phyloP scores from a whole-genome alignment of 1,140 invertebrate species.

The Andrena cerasifolii region DNA sequence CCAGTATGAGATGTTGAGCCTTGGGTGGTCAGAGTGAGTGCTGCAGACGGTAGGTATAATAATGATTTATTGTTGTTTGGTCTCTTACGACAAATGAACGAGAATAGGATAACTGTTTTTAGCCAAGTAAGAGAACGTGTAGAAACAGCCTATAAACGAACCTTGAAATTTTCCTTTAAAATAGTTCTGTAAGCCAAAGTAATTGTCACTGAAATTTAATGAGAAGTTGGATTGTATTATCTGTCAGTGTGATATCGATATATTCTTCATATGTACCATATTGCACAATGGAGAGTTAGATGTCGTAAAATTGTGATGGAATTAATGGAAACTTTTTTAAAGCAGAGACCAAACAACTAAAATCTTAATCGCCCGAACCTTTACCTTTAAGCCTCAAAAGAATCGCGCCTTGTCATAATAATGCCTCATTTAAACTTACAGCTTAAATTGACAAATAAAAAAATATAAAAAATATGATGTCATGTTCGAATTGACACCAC shows the following conservation, averaged over 20 bases:
- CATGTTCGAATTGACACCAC: slow-evolving; percentile 77
- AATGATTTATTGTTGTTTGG: slow-evolving; percentile 79
- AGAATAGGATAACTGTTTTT: neutral
- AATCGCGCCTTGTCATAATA: slow-evolving; percentile 76
- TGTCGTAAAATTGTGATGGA: neutral
- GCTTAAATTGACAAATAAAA: slow-evolving; percentile 80
- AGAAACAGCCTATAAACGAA: neutral
- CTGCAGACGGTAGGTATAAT: slow-evolving; percentile 81
- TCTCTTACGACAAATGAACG: slow-evolving; percentile 67
- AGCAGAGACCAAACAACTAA: slow-evolving; percentile 78
- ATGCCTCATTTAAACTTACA: slow-evolving; percentile 83
- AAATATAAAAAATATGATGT: slow-evolving; percentile 78
- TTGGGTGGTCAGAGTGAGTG: slow-evolving; percentile 74
- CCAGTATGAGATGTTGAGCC: slow-evolving; percentile 78
- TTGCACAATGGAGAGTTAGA: neutral
- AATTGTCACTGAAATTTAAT: slow-evolving; percentile 1
- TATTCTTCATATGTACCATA: slow-evolving; percentile 6
- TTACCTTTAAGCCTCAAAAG: slow-evolving; percentile 73
- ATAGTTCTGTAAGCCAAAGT: neutral
- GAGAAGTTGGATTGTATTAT: neutral
- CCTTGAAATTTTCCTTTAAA: neutral
- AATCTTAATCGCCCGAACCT: slow-evolving; percentile 69
- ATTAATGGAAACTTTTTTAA: slow-evolving; percentile 23
- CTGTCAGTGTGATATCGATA: slow-evolving; percentile 1
- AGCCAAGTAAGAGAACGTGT: neutral